Base-by-base conservation (phyloP, 2,113 vertebrate genomes). In the Helogale parvula region DNA sequence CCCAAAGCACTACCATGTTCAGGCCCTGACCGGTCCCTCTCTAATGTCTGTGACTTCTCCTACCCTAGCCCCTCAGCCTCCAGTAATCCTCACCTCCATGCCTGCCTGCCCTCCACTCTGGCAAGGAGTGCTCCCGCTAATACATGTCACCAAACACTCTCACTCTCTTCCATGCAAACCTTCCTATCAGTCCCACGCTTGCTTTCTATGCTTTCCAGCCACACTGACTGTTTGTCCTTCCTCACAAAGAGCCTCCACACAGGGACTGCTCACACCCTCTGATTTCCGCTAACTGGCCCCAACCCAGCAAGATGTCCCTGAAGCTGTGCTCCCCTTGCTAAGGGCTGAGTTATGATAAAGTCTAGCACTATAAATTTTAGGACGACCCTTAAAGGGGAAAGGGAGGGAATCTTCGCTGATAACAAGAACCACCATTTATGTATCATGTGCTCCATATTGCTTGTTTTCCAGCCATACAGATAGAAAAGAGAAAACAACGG, bases 41-140 rank as follows among this genome's bases (percentile, higher is more conserved):
- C 31, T 77, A 50, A 47, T 0, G 7, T 21, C 66, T 11, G 0
- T 16, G 0, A 5, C 29, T 17, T 47, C 60, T 77, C 41, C 79
- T 35, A 35, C 2, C 0, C 45, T 8, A 7, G 41, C 27, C 0
- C 16, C 47, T 50, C 35, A 3, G 1, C 21, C 19, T 71, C 2
- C 17, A 29, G 50, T 7, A 16, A 23, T 29, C 33, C 6, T 80
- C 31, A 25, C 0, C 7, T 65, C 45, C 52, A 8, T 35, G 66
- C 65, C 47, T 3, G n/a, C 7, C 27, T 5, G 31, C 31, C 45
- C 29, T 29, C 50, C 13, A 7, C 1, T 1, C n/a, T 25, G 38
- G 33, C 68, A n/a, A 47, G 19, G 45, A 21, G 63, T 4, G 1
- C 25, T 19, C 66, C 90, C 41, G 12, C 76, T 31, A 54, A 69